Base-by-base conservation (phyloP, 2,113 vertebrate genomes). In the Brachyhypopomus occidentalis region DNA sequence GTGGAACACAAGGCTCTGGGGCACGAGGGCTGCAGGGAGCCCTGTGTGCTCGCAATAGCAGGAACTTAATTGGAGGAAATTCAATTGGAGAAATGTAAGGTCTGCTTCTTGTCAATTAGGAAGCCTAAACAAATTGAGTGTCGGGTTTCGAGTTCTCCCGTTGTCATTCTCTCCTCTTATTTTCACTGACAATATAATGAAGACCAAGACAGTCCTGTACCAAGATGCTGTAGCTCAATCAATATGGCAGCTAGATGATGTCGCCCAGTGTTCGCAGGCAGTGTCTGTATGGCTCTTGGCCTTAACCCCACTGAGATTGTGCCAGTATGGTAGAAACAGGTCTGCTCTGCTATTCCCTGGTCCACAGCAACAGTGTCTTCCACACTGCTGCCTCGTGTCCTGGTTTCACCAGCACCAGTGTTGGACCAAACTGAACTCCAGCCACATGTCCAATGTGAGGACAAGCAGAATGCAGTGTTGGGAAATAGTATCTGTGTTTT, bases 71-170 rank as follows among this genome's bases (percentile, higher is more conserved):
- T 82, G 88, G 72, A 85, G 83, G 78, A 84, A 64, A 60, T 62
- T 85, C 69, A 86, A 90, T 89, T 85, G 81, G 75, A 84, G 69
- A 23, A 38, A 63, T 77, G 12, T 23, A 19, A 63, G 30, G 4
- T 70, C 75, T 64, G 74, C 56, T 6, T 38, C 9, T 63, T 30
- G 58, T 76, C 56, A 63, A 2, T 63, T 27, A 63, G 60, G 60
- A 34, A 19, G 3, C 30, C 3, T 16, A 27, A 63, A 63, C 6
- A n/a, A 34, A 66, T 66, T 19, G 63, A 69, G 20, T 38, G 34
- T n/a, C 17, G 19, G 20, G 25, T n/a, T 30, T 60, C 6, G 7
- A 1, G 0, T 1, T 34, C 25, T 75, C 20, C 60, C 23, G 20
- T 30, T 16, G 17, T 20, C 34, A 17, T 25, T 9, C 8, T 14